phyloP scores from a whole-genome alignment of 2,113 vertebrate species.

The Scopus umbretta region DNA sequence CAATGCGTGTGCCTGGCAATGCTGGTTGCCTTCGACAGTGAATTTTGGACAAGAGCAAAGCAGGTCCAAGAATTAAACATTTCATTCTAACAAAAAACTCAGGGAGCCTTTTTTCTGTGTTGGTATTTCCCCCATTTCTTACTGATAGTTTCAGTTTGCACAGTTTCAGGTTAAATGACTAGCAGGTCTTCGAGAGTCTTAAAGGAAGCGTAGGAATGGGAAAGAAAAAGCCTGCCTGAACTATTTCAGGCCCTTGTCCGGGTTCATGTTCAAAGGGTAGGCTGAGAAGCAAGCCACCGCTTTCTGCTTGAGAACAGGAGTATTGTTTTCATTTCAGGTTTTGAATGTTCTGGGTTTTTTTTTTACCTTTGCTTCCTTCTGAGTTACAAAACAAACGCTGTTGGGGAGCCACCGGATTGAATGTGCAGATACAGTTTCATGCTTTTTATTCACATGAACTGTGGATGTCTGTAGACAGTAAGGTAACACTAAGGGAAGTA shows the following conservation, averaged over 20 bases:
- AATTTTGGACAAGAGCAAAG: neutral
- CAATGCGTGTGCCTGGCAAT: neutral
- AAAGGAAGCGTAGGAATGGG: too few relatives aligned
- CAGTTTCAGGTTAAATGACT: neutral
- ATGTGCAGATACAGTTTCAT: neutral
- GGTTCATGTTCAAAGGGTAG: neutral
- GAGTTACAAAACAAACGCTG: neutral
- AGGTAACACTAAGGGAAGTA: neutral
- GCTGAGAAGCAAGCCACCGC: neutral
- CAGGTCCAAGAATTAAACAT: neutral
- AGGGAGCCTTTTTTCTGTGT: neutral
- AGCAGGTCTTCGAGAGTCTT: neutral
- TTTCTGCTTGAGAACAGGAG: neutral
- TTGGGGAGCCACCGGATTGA: too few relatives aligned
- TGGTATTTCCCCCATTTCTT: neutral
- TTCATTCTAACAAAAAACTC: accelerated
- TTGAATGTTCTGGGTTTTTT: neutral
- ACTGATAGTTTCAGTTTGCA: neutral
- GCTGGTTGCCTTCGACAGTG: neutral
- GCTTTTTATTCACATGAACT: neutral
- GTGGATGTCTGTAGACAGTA: neutral
- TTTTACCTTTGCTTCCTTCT: neutral
- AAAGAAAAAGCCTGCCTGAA: neutral
- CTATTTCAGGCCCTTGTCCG: neutral
- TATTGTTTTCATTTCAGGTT: neutral